Base-by-base conservation (phyloP, 2,888 invertebrate species). In the Drosophila anceps region DNA sequence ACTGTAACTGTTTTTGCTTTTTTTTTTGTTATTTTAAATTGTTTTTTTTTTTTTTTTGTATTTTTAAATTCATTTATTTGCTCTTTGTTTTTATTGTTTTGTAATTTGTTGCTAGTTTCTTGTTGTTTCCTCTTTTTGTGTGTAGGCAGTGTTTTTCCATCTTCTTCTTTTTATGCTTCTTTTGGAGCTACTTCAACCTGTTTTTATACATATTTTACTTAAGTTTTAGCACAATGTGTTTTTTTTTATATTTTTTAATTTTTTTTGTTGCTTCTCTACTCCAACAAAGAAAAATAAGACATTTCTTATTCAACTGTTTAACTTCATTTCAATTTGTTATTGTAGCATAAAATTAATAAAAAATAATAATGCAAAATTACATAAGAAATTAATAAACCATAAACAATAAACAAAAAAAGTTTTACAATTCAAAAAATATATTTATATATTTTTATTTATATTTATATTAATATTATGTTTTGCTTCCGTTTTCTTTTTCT, bases 11-110 rank as follows among this genome's bases (percentile, higher is more conserved):
- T 58, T 55, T 48, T 24, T 46, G 0, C 8, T 46, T 43, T 8
- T 18, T 13, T 46, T 43, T 8, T 18, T 20, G 0, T 44, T 66
- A 53, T 55, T 43, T 53, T 41, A n/a, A 41, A 41, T 24, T 65
- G 29, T 15, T 54, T 29, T 66, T 37, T 35, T 43, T 63, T 65
- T 54, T 24, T n/a, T 44, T 62, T 65, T 73, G 43, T 15, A 46
- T 43, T 60, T 67, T 79, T 84, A 84, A 88, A 84, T 88, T 84
- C 88, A 83, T 88, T 83, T 81, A 86, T 70, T 84, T 84, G 83
- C 83, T 77, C 68, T 85, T 84, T 82, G 69, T 50, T 88, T 84
- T 88, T 84, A 76, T 86, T 85, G 84, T 75, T 87, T 50, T 71
- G 70, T 71, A 84, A 86, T 84, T 84, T 84, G 84, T 88, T 84